Evolutionary conservation across 2,797 vertebrate genomes (phyloP).

Genomic region (Diplodus puntazzo): DNA sequence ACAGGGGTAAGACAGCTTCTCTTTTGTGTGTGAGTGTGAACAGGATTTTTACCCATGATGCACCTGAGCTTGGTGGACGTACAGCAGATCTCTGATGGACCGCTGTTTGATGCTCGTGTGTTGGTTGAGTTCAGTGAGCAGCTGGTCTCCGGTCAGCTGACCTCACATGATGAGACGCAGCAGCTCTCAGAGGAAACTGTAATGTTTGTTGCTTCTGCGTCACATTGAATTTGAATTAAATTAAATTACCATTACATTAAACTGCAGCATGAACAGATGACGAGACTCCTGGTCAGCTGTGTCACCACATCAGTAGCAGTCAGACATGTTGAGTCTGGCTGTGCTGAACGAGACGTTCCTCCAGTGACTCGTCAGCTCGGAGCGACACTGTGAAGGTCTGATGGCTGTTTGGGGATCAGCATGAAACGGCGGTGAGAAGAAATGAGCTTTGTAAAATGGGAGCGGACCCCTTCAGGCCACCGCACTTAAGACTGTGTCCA

Average conservation of each 20-base stretch:
- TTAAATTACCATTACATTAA: no score
- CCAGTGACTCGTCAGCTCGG: background rate
- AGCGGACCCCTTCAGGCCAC: background rate
- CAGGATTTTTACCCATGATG: background rate
- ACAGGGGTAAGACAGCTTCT: conserved; percentile 86
- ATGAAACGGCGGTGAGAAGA: background rate
- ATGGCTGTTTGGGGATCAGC: background rate
- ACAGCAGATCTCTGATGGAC: no score
- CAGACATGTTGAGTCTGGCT: background rate
- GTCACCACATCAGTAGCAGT: no score
- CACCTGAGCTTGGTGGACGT: background rate
- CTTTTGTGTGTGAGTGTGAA: conserved; percentile 10
- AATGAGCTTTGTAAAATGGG: conserved; percentile 2
- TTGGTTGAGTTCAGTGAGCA: background rate
- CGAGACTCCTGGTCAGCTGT: no score
- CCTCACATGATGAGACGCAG: no score
- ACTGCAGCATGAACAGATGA: no score
- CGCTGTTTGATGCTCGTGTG: background rate
- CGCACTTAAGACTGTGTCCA: background rate
- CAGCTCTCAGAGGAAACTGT: no score
- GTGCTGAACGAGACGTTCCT: conserved; percentile 37
- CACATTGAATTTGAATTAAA: no score
- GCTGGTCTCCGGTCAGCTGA: no score
- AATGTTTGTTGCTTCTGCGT: no score
- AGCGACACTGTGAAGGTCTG: conserved; percentile 28